Percentiles rank a stretch among this genome's conserved stretches.
Conservation (phyloP, 1,140 invertebrate species). For the Holotrichia oblita region DNA sequence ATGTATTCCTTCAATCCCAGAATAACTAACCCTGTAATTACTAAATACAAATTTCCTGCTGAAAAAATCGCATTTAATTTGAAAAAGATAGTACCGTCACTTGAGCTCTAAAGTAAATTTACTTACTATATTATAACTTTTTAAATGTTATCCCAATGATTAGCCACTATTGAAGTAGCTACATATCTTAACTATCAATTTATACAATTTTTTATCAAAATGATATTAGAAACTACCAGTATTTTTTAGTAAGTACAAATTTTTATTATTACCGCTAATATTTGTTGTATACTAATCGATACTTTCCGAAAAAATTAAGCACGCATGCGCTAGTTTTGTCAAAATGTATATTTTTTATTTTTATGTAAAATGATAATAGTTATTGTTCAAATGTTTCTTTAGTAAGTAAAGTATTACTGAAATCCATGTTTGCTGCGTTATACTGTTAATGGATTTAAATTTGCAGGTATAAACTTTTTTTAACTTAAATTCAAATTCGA, state of each 20-base stretch:
- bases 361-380: conserved; percentile 24
- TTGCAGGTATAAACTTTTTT: background rate
- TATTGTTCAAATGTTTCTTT: conserved; percentile 12
- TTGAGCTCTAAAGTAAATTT: too few species aligned
- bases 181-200: too few species aligned
- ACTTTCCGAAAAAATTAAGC: background rate
- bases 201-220: background rate
- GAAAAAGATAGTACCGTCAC: too few species aligned
- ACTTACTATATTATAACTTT: too few species aligned
- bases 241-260: background rate
- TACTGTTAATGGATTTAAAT: background rate
- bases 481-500: background rate
- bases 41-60: too few species aligned
- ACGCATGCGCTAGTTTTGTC: conserved; percentile 32
- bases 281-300: background rate
- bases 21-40: too few species aligned
- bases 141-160: too few species aligned
- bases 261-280: background rate
- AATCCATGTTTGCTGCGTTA: background rate
- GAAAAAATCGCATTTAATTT: too few species aligned
- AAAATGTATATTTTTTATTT: conserved; percentile 40
- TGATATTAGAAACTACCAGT: background rate
- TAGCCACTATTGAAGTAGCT: too few species aligned
- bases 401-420: background rate
- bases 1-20: too few species aligned